Evolutionary conservation across 2,797 vertebrate genomes (phyloP).

Genomic region (Trichosurus vulpecula): DNA sequence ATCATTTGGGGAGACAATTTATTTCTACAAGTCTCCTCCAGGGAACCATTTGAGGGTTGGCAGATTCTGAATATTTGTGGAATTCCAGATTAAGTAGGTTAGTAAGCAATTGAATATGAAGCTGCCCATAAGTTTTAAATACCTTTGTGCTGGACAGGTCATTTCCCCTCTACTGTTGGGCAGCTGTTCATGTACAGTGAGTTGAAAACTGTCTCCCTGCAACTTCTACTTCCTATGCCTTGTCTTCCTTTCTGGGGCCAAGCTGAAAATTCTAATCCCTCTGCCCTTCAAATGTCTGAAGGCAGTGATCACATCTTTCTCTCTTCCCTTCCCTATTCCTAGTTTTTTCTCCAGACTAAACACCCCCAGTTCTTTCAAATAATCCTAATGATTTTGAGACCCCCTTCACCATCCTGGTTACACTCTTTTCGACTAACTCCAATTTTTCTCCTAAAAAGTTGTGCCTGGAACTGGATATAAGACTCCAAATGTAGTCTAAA

Average conservation of each 20-base stretch:
- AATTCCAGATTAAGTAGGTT: constrained; percentile 26
- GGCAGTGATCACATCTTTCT: neutral
- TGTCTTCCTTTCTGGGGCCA: neutral
- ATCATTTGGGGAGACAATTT: constrained; percentile 16
- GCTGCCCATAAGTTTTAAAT: neutral
- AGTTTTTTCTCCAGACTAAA: neutral
- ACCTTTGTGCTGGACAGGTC: constrained; percentile 30
- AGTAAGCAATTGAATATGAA: constrained; percentile 21
- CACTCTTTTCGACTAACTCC: neutral
- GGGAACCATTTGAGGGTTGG: constrained; percentile 33
- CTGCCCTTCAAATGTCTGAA: neutral
- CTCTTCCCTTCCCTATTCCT: neutral
- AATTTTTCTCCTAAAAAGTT: neutral
- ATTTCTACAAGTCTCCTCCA: neutral
- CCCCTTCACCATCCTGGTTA: neutral
- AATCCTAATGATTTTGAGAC: neutral
- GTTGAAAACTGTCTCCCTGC: neutral
- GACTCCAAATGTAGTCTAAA: neutral
- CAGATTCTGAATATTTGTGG: neutral
- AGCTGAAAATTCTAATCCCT: neutral
- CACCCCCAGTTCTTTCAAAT: neutral
- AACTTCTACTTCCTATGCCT: neutral
- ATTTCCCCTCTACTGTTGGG: neutral
- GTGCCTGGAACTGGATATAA: neutral
- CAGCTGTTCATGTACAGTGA: neutral